These are phyloP conservation scores for Ips nitidus DNA, from an alignment of 1,140 invertebrate species.

Conservation along the genomic window DNA sequence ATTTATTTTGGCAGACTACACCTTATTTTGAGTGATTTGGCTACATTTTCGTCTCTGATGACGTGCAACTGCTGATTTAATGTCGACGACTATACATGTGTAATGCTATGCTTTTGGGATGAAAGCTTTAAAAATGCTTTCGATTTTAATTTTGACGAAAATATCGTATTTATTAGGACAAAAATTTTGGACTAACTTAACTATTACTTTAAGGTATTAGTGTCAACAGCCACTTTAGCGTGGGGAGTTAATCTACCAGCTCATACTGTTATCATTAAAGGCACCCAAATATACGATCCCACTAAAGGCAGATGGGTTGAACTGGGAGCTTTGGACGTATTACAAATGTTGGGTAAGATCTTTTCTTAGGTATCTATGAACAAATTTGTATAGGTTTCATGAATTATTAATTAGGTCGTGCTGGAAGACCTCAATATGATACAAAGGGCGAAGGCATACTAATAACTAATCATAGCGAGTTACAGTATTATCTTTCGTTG, in stretches of 20 bases:
- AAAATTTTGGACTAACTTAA: no score
- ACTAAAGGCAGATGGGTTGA: constrained; percentile 99
- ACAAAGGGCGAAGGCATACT: constrained; percentile 98
- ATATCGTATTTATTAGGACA: no score
- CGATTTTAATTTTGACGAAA: no score
- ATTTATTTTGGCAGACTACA: no score
- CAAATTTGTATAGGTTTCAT: background rate
- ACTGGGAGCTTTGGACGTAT: constrained; percentile 58
- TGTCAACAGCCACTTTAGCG: constrained; percentile 97
- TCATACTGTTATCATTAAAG: constrained; percentile 99
- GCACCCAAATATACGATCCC: constrained; percentile 97
- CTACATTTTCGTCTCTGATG: no score
- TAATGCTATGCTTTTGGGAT: no score
- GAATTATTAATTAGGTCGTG: constrained; percentile 66
- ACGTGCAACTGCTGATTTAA: no score
- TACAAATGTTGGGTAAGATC: constrained; percentile 38
- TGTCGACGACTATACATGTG: no score
- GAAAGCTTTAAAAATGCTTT: no score
- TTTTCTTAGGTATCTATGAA: background rate
- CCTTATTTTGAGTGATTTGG: no score
- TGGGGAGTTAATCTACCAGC: constrained; percentile 99
- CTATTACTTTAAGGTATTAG: constrained; percentile 65
- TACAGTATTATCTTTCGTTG: constrained; percentile 97
- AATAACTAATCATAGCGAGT: constrained; percentile 97
- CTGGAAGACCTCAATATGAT: constrained; percentile 98